phyloP scores from a whole-genome alignment of 2,888 invertebrate genomes.

The Taenaris catops region DNA sequence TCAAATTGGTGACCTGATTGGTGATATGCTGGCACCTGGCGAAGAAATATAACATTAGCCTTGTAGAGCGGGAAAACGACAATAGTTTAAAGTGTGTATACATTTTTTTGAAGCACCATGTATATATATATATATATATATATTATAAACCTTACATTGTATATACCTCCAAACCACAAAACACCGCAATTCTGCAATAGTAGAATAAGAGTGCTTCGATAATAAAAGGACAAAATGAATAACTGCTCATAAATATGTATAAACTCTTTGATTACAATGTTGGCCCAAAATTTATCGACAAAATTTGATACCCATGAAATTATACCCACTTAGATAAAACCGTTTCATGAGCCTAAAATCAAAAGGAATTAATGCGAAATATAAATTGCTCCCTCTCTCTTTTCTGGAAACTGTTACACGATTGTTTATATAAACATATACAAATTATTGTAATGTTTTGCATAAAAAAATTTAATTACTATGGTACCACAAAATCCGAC shows the following conservation, averaged over 20 bases:
- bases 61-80: too few relatives aligned
- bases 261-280: slow-evolving; percentile 38
- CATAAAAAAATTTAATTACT: too few relatives aligned
- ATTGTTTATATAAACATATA: slow-evolving; percentile 5
- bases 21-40: too few relatives aligned
- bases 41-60: too few relatives aligned
- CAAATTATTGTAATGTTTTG: too few relatives aligned
- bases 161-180: too few relatives aligned
- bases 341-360: slow-evolving; percentile 34
- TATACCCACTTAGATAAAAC: slow-evolving; percentile 36
- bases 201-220: slow-evolving; percentile 13
- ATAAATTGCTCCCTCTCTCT: slow-evolving; percentile 13
- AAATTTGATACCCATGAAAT: slow-evolving; percentile 41
- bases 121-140: too few relatives aligned
- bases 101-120: too few relatives aligned
- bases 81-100: too few relatives aligned
- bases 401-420: slow-evolving; percentile 7
- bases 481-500: too few relatives aligned
- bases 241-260: slow-evolving; percentile 33
- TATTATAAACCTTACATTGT: too few relatives aligned
- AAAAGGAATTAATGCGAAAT: slow-evolving; percentile 29
- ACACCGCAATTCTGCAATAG: slow-evolving; percentile 10
- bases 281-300: slow-evolving; percentile 37
- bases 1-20: too few relatives aligned
- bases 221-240: slow-evolving; percentile 27